These are phyloP conservation scores for Scomber japonicus DNA, from an alignment of 2,113 vertebrate genomes.

Conservation along the genomic window DNA sequence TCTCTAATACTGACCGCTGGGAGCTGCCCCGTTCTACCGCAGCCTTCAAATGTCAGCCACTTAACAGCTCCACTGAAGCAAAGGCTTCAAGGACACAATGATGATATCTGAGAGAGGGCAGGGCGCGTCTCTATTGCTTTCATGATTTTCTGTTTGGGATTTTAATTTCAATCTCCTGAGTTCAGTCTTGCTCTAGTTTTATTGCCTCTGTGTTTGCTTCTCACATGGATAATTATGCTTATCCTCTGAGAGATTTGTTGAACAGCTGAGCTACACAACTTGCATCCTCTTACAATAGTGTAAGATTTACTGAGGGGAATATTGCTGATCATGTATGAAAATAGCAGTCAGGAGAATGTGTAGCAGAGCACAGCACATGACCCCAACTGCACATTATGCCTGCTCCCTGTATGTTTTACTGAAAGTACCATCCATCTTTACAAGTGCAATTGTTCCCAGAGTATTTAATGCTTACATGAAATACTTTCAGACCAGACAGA, in stretches of 20 bases:
- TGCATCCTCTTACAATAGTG: not conserved
- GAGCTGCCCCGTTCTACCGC: not conserved
- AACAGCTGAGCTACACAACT: not conserved
- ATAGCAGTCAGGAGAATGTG: constrained; percentile 1
- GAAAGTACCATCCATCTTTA: constrained; percentile 23
- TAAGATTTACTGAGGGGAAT: not conserved
- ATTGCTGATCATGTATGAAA: constrained; percentile 15
- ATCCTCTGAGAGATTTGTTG: not conserved
- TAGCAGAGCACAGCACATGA: not conserved
- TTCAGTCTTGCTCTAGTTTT: not conserved
- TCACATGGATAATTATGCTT: not conserved
- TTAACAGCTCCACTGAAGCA: not conserved
- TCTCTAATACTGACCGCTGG: not conserved
- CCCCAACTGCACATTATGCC: not conserved
- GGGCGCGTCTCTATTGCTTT: not conserved
- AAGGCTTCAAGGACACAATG: not conserved
- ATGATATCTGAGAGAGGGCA: not conserved
- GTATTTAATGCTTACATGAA: constrained; percentile 2
- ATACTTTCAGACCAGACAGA: not conserved
- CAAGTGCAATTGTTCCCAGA: not conserved
- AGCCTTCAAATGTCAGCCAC: not conserved
- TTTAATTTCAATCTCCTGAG: not conserved
- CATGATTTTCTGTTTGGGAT: constrained; percentile 5
- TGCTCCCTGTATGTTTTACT: constrained; percentile 7
- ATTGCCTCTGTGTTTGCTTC: constrained; percentile 12